Conservation (phyloP, 2,797 vertebrate species). For the Natrix natrix region DNA sequence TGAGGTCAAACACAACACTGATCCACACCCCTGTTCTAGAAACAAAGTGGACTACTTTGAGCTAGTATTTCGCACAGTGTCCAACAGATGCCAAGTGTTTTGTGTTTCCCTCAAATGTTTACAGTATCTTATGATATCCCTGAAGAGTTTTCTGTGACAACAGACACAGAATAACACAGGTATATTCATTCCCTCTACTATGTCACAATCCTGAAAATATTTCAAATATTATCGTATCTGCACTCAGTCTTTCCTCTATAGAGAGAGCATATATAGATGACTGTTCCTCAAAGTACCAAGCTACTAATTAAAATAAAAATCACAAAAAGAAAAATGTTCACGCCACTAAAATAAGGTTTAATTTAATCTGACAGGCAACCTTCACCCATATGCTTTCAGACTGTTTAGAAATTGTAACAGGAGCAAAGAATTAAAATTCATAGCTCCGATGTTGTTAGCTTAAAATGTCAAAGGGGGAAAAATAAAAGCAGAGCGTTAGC, state of each 20-base stretch:
- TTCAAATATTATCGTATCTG: not conserved
- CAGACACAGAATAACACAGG: not conserved
- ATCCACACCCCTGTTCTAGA: not conserved
- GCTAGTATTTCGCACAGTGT: not conserved
- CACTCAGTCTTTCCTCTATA: not conserved
- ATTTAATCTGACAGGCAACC: conserved; percentile 46
- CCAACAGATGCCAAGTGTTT: not conserved
- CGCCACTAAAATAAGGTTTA: conserved; percentile 51
- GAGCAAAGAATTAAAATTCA: conserved; percentile 19
- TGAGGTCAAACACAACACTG: no score
- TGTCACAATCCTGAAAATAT: not conserved
- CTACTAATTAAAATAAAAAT: not conserved
- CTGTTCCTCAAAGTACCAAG: not conserved
- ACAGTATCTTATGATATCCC: not conserved
- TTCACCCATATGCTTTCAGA: conserved; percentile 33
- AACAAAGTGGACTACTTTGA: not conserved
- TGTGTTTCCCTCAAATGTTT: not conserved
- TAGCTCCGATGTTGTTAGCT: conserved; percentile 3
- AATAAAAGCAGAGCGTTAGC: not conserved
- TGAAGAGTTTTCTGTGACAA: not conserved
- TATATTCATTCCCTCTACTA: not conserved
- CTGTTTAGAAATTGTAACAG: conserved; percentile 21
- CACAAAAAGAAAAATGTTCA: conserved; percentile 9
- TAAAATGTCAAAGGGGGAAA: not conserved
- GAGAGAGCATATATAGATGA: not conserved